Conservation (phyloP, 2,888 invertebrate genomes). For the Cheilosia scutellata region DNA sequence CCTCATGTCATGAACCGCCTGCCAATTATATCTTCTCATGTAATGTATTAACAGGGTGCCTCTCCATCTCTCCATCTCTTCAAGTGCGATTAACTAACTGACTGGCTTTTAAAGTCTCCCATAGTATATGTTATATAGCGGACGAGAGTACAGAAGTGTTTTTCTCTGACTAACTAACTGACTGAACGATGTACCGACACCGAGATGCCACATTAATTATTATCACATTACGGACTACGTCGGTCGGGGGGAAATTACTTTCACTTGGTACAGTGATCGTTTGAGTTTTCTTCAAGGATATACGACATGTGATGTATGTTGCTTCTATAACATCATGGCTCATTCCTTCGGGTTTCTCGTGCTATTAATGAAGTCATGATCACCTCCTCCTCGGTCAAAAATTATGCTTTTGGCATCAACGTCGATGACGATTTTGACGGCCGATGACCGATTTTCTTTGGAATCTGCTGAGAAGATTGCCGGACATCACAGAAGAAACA, state of each 20-base stretch:
- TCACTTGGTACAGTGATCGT: constrained; percentile 45
- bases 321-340: constrained; percentile 2
- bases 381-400: constrained; percentile 8
- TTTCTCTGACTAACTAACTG: constrained; percentile 39
- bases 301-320: constrained; percentile 4
- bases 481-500: constrained; percentile 10
- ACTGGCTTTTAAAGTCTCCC: constrained; percentile 38
- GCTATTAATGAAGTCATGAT: constrained; percentile 27
- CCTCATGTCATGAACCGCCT: constrained; percentile 54
- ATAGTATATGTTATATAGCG: constrained; percentile 27
- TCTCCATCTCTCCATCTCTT: constrained; percentile 11
- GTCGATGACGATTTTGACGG: constrained; percentile 3
- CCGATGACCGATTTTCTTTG: constrained; percentile 38
- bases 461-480: constrained; percentile 1
- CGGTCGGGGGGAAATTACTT: constrained; percentile 53
- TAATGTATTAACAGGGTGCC: constrained; percentile 5
- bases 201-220: constrained; percentile 69
- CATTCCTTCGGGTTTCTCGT: constrained; percentile 3
- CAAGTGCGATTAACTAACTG: constrained; percentile 54
- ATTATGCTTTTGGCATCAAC: not conserved
- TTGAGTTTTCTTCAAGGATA: constrained; percentile 33
- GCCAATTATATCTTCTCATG: constrained; percentile 47
- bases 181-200: constrained; percentile 40
- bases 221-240: constrained; percentile 59
- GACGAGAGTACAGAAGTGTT: constrained; percentile 46